A percentile compares a stretch with the other conserved stretches of the same genome.
Conservation (phyloP, 2,888 invertebrate species). For the Scrobipalpa costella region DNA sequence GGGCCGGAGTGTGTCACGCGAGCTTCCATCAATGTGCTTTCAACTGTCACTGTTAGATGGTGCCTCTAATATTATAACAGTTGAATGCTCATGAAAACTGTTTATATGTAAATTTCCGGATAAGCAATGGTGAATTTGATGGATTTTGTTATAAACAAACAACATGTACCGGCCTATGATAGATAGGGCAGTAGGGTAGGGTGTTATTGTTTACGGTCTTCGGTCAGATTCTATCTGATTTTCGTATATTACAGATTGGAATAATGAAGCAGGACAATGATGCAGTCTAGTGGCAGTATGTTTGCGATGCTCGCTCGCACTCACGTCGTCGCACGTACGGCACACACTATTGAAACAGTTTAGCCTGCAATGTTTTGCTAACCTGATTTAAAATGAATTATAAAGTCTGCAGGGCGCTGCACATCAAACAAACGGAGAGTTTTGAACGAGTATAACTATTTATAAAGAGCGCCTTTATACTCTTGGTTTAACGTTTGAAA, state of each 20-base stretch:
- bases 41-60: slow-evolving; percentile 57
- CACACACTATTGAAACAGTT: slow-evolving; percentile 21
- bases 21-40: slow-evolving; percentile 63
- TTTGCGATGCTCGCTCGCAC: slow-evolving; percentile 27
- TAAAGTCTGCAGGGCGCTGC: slow-evolving; percentile 11
- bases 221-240: neutral
- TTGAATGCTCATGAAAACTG: slow-evolving; percentile 33
- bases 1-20: slow-evolving; percentile 56
- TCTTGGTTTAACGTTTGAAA: slow-evolving; percentile 8
- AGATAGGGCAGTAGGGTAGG: slow-evolving; percentile 4
- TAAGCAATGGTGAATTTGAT: slow-evolving; percentile 17
- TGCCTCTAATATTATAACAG: slow-evolving; percentile 43
- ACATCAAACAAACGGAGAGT: slow-evolving; percentile 18
- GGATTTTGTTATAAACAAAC: slow-evolving; percentile 16
- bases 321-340: slow-evolving; percentile 14
- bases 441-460: slow-evolving; percentile 13
- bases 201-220: neutral
- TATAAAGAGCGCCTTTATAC: slow-evolving; percentile 14
- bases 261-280: neutral
- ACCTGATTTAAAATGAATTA: slow-evolving; percentile 28
- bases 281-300: slow-evolving; percentile 7
- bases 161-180: slow-evolving; percentile 7
- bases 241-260: neutral
- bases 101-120: slow-evolving; percentile 35
- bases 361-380: slow-evolving; percentile 25